Base-by-base conservation (phyloP, 2,113 vertebrate species). In the Maccullochella peelii region DNA sequence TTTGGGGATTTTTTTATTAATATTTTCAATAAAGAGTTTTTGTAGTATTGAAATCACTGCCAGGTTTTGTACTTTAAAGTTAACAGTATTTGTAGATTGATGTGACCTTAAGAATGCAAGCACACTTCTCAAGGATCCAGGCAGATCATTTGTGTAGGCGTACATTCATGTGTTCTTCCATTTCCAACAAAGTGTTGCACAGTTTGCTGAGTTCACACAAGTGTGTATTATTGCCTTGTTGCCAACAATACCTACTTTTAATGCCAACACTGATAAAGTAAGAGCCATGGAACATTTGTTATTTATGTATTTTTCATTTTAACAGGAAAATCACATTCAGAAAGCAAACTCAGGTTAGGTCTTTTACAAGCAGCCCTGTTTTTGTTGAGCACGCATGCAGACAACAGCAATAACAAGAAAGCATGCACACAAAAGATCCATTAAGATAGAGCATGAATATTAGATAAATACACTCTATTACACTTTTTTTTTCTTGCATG, bases 401-500 rank as follows among this genome's bases (percentile, higher is more conserved):
- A 86, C 86, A 83, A 86, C 40, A 16, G 50, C 52, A 40, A 68
- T 75, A 82, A 86, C 79, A 90, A 87, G 77, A 77, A 8, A 4
- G 20, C 79, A 68, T 79, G 86, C 73, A 58, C 72, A 92, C 86
- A 81, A 82, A 84, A 84, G 74, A 55, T 88, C 90, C 92, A 93
- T 93, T 91, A 94, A 77, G 90, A 81, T 42, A 18, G 3, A 8
- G 12, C 87, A 93, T 91, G 21, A 91, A 92, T 94, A 83, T 92
- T 93, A 86, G 65, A 93, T 91, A 86, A 72, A 88, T 74, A 82
- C 86, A 88, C 83, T 80, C 83, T 84, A 84, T 87, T 85, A 90
- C 73, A 80, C 71, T 71, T 79, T 62, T 86, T 58, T 55, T 59
- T 70, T 38, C 69, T 59, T 77, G 47, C 40, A 76, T 71, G 77